Evolutionary conservation across 2,888 invertebrate species (phyloP).

Genomic region (Vandiemenella viatica): DNA sequence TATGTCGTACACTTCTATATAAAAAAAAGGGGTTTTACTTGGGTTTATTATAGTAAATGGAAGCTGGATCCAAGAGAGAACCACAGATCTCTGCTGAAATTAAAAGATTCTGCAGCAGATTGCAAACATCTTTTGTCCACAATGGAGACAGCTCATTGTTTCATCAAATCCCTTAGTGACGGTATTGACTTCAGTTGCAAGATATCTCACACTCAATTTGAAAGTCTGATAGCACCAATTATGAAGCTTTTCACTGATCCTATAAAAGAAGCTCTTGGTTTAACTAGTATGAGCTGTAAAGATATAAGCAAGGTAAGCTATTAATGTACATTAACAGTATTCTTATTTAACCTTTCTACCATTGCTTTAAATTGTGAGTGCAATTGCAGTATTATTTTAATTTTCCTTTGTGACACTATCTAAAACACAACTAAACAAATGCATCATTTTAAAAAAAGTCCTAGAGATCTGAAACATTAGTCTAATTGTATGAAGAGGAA

Average conservation of each 20-base stretch:
- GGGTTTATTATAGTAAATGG: constrained; percentile 40
- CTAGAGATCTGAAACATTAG: too few relatives aligned
- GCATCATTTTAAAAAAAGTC: too few relatives aligned
- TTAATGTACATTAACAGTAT: too few relatives aligned
- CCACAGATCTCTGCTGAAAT: constrained; percentile 50
- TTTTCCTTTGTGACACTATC: too few relatives aligned
- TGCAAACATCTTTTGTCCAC: constrained; percentile 64
- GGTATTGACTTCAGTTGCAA: constrained; percentile 64
- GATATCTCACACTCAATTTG: constrained; percentile 52
- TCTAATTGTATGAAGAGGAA: too few relatives aligned
- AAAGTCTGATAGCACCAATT: constrained; percentile 48
- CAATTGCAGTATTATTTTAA: too few relatives aligned
- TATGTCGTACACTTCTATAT: neutral
- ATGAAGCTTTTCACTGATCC: constrained; percentile 42
- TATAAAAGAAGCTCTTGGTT: constrained; percentile 37
- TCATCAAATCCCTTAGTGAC: constrained; percentile 62
- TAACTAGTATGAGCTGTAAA: constrained; percentile 23
- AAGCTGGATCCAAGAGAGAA: constrained; percentile 55
- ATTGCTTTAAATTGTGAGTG: too few relatives aligned
- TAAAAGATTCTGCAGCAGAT: constrained; percentile 51
- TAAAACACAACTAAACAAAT: too few relatives aligned
- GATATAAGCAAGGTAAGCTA: constrained; percentile 27
- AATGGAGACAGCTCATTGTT: constrained; percentile 53
- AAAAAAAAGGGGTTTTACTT: too few relatives aligned
- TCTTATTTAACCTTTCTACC: too few relatives aligned